Conservation (phyloP, 2,888 invertebrate genomes). For the Drosophila bunnanda region DNA sequence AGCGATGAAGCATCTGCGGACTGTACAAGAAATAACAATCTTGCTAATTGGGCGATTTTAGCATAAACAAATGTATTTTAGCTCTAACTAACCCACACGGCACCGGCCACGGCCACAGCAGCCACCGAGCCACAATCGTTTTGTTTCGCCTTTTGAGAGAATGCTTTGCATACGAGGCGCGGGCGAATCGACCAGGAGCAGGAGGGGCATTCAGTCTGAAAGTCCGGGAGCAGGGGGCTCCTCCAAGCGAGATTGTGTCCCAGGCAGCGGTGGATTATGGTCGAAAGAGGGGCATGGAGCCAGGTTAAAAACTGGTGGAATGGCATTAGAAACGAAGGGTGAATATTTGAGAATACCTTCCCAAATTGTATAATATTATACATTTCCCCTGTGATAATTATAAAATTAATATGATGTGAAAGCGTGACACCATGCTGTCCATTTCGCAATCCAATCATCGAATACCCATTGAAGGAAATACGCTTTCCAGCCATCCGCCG, state of each 20-base stretch:
- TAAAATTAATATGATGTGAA: conserved; percentile 2
- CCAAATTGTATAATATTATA: not conserved
- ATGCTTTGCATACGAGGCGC: conserved; percentile 77
- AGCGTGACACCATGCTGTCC: conserved; percentile 8
- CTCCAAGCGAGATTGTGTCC: conserved; percentile 40
- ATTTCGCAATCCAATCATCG: conserved; percentile 8
- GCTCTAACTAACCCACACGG: conserved; percentile 71
- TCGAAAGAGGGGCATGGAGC: not conserved
- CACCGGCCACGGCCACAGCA: conserved; percentile 20
- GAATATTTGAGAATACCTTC: not conserved
- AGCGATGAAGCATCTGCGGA: conserved; percentile 77
- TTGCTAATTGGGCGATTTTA: conserved; percentile 85
- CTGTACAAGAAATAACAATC: conserved; percentile 85
- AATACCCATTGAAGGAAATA: not conserved
- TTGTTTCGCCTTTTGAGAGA: conserved; percentile 72
- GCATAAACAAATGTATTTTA: conserved; percentile 85
- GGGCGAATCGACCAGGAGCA: conserved; percentile 2
- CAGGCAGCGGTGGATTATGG: conserved; percentile 24
- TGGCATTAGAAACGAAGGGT: conserved; percentile 18
- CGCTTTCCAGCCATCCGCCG: conserved; percentile 1
- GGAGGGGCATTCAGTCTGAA: conserved; percentile 2
- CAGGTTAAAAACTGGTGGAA: conserved; percentile 5
- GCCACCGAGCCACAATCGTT: conserved; percentile 67
- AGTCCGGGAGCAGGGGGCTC: conserved; percentile 3
- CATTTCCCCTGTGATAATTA: not conserved